phyloP scores from a whole-genome alignment of 2,888 invertebrate genomes.

The Lamellibrachia satsuma region DNA sequence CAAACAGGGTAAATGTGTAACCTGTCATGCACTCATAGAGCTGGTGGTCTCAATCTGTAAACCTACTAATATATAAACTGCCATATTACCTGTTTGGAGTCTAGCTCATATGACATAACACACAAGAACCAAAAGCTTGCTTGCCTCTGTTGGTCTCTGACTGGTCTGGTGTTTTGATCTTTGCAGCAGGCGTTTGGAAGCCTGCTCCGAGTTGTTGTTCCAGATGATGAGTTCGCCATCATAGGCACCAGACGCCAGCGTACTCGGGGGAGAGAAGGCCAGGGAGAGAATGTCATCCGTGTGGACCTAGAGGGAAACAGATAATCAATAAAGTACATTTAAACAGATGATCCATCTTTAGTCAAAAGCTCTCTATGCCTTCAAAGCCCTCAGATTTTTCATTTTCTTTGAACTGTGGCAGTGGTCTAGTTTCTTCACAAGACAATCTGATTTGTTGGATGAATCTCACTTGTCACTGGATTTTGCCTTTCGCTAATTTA shows the following conservation, averaged over 20 bases:
- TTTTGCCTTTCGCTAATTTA: neutral
- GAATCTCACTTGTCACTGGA: neutral
- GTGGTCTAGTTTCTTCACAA: neutral
- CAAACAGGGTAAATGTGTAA: too few relatives aligned
- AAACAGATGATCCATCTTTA: neutral
- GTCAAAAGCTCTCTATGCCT: neutral
- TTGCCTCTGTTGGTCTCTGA: slow-evolving; percentile 2
- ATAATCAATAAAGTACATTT: neutral
- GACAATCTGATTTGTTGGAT: neutral
- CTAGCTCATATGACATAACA: too few relatives aligned
- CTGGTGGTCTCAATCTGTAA: too few relatives aligned
- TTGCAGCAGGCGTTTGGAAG: slow-evolving; percentile 50
- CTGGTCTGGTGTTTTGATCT: slow-evolving; percentile 39
- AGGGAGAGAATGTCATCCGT: slow-evolving; percentile 63
- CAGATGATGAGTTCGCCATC: slow-evolving; percentile 65
- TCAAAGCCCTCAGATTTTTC: neutral
- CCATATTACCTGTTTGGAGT: too few relatives aligned
- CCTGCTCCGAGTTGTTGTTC: slow-evolving; percentile 65
- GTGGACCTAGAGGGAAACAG: slow-evolving; percentile 54
- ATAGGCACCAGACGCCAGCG: slow-evolving; percentile 62
- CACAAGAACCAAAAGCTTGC: neutral
- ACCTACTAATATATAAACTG: too few relatives aligned
- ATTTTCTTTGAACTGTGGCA: neutral
- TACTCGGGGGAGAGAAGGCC: slow-evolving; percentile 57
- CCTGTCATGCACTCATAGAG: too few relatives aligned